phyloP scores from a whole-genome alignment of 1,140 invertebrate genomes.

The Oppia nitens region DNA sequence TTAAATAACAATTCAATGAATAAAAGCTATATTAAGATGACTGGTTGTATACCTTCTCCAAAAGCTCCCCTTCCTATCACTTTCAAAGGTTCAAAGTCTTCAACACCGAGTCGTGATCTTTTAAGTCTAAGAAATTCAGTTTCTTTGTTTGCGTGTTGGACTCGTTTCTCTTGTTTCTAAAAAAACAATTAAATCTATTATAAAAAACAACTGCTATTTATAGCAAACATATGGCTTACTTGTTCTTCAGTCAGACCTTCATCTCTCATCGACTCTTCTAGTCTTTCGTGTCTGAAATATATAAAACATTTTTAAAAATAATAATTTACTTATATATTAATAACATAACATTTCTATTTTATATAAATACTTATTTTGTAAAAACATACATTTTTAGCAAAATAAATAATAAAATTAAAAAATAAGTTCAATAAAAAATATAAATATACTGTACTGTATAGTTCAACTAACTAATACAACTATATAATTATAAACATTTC shows the following conservation, averaged over 20 bases:
- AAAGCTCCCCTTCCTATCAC: slow-evolving; percentile 91
- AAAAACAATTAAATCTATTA: slow-evolving; percentile 17
- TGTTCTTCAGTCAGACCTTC: slow-evolving; percentile 46
- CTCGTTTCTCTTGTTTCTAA: slow-evolving; percentile 42
- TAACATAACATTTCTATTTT: too few species aligned
- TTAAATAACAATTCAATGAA: slow-evolving; percentile 26
- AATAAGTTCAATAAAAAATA: too few species aligned
- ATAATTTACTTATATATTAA: too few species aligned
- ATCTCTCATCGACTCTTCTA: slow-evolving; percentile 86
- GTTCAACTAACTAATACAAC: too few species aligned
- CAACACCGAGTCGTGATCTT: slow-evolving; percentile 82
- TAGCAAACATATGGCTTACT: slow-evolving; percentile 21
- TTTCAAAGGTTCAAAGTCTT: slow-evolving; percentile 97
- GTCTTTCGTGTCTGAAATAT: slow-evolving; percentile 52
- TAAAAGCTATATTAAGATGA: neutral
- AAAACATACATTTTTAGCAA: too few species aligned
- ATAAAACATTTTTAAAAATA: slow-evolving; percentile 9
- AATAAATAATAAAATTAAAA: too few species aligned
- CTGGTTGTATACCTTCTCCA: slow-evolving; percentile 38
- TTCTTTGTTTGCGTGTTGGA: slow-evolving; percentile 92
- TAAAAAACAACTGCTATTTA: slow-evolving; percentile 2
- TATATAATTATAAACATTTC: too few species aligned
- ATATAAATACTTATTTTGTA: too few species aligned
- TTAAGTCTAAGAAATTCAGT: slow-evolving; percentile 94
- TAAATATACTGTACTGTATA: too few species aligned